Percentiles rank a stretch among this genome's conserved stretches.
These are phyloP conservation scores for Galeopsomyia nigrocyanea DNA, from an alignment of 2,888 invertebrate genomes.

Conservation along the genomic window DNA sequence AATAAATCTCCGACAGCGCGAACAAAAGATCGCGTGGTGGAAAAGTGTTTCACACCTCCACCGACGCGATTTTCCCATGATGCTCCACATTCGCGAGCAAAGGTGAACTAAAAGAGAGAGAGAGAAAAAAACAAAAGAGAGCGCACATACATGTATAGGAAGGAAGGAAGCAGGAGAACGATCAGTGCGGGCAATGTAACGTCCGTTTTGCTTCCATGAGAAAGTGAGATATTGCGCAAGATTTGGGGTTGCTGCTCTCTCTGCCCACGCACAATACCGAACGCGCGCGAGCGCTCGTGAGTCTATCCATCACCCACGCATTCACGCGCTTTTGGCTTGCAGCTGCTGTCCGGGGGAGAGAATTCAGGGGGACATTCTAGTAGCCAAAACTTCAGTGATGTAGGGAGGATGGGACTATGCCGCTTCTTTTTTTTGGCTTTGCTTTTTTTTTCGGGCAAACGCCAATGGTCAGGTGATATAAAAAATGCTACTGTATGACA, in stretches of 20 bases:
- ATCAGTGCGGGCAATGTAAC: constrained; percentile 10
- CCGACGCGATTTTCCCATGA: constrained; percentile 37
- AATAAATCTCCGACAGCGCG: background rate
- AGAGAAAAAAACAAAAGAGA: background rate
- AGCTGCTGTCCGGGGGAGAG: constrained; percentile 12
- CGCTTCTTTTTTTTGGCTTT: background rate
- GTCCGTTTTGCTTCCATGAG: constrained; percentile 20
- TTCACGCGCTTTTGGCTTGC: constrained; percentile 39
- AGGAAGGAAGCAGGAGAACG: constrained; percentile 6
- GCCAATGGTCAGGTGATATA: constrained; percentile 26
- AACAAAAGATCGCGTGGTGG: background rate
- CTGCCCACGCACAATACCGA: constrained; percentile 24
- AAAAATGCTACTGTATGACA: constrained; percentile 24
- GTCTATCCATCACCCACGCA: constrained; percentile 66
- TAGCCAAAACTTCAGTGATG: background rate
- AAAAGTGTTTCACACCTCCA: constrained; percentile 28
- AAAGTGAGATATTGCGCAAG: constrained; percentile 43
- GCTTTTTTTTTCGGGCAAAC: constrained; percentile 1
- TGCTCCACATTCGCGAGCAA: constrained; percentile 1
- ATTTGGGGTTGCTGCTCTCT: constrained; percentile 1
- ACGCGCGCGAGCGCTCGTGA: constrained; percentile 50
- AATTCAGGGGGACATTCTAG: constrained; percentile 16
- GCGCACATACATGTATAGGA: background rate
- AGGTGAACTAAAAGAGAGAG: background rate
- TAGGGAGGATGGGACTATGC: background rate